These are phyloP conservation scores for Dynastes grantii DNA, from an alignment of 2,888 invertebrate genomes.

Conservation along the genomic window DNA sequence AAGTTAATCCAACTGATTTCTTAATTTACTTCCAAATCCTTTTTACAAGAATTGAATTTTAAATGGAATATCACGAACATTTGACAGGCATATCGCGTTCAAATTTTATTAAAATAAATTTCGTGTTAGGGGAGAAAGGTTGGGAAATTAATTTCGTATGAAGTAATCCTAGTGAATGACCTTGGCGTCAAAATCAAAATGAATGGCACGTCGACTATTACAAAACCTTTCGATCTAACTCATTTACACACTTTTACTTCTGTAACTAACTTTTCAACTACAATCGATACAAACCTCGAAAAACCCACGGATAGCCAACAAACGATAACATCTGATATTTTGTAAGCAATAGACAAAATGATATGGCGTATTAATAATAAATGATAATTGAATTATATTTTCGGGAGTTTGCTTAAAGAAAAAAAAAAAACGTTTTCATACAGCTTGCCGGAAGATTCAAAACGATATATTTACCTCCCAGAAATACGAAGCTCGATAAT, in stretches of 20 bases:
- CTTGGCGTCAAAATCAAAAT: conserved; percentile 30
- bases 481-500: neutral
- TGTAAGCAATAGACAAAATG: conserved; percentile 20
- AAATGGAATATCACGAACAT: too few relatives aligned
- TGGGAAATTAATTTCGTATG: too few relatives aligned
- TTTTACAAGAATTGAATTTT: neutral
- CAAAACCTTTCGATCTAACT: conserved; percentile 33
- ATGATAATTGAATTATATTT: conserved; percentile 17
- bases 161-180: neutral
- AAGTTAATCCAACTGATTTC: conserved; percentile 36
- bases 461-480: neutral
- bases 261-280: conserved; percentile 21
- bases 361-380: conserved; percentile 23
- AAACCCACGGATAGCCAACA: neutral
- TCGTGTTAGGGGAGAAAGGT: too few relatives aligned
- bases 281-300: conserved; percentile 24
- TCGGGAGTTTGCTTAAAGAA: neutral
- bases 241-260: conserved; percentile 30
- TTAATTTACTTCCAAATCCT: conserved; percentile 3
- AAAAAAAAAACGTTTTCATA: neutral
- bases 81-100: too few relatives aligned
- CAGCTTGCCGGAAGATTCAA: neutral
- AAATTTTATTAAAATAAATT: too few relatives aligned
- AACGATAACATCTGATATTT: conserved; percentile 33
- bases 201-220: conserved; percentile 24